These are phyloP conservation scores for Drosophila putrida DNA, from an alignment of 2,888 invertebrate species.

Conservation along the genomic window DNA sequence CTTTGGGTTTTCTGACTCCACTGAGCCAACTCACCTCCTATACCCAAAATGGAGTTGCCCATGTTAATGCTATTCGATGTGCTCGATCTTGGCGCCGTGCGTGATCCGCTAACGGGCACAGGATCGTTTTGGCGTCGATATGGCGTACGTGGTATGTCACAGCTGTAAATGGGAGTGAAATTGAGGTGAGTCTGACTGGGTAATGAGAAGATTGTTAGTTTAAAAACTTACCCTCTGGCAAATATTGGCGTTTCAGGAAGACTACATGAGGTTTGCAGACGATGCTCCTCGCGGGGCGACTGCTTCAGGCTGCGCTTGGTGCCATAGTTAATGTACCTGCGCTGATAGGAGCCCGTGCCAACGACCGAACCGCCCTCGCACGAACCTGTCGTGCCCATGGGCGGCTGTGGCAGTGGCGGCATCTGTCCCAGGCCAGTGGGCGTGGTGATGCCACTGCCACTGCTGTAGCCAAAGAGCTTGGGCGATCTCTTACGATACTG, in stretches of 20 bases:
- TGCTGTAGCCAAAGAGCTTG: constrained; percentile 87
- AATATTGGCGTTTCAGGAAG: constrained; percentile 96
- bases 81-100: constrained; percentile 88
- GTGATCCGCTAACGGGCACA: constrained; percentile 84
- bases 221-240: constrained; percentile 88
- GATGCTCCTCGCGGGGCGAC: constrained; percentile 88
- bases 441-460: constrained; percentile 81
- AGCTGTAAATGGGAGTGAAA: constrained; percentile 78
- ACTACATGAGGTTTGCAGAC: constrained; percentile 93
- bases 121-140: constrained; percentile 87
- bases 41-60: constrained; percentile 85
- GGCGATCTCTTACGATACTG: constrained; percentile 89
- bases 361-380: constrained; percentile 52
- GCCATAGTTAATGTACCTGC: constrained; percentile 84
- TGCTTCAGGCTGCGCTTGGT: constrained; percentile 86
- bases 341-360: constrained; percentile 86
- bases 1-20: no score
- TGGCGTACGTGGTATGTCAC: constrained; percentile 93
- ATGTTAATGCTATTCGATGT: constrained; percentile 85
- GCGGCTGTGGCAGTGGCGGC: constrained; percentile 65
- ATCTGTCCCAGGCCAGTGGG: constrained; percentile 74
- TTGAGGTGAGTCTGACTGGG: background rate
- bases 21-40: constrained; percentile 66
- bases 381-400: constrained; percentile 52
- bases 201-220: background rate